Percentiles rank a stretch among this genome's conserved stretches.
Evolutionary conservation across 2,113 vertebrate genomes (phyloP).

Genomic region (Upupa epops): DNA sequence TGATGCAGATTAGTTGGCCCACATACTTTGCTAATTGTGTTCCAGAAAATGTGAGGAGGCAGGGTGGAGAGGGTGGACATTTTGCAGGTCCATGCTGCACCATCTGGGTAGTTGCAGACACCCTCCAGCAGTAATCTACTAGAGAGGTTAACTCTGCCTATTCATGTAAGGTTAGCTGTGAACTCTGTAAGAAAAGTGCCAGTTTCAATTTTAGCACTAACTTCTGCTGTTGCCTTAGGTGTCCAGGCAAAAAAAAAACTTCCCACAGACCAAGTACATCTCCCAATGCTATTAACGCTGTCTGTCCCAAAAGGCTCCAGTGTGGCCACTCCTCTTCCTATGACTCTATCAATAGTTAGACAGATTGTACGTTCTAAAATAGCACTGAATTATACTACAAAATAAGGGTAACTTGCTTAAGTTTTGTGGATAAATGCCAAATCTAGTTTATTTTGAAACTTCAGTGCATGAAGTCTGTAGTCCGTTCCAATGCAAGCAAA

Average conservation of each 20-base stretch:
- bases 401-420: neutral
- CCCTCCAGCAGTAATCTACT: neutral
- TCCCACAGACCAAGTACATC: neutral
- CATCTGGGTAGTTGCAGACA: neutral
- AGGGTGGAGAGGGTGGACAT: too few relatives aligned
- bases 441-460: neutral
- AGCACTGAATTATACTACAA: neutral
- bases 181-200: neutral
- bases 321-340: neutral
- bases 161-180: neutral
- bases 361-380: neutral
- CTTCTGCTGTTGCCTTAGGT: neutral
- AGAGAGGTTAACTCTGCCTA: neutral
- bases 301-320: neutral
- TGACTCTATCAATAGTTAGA: neutral
- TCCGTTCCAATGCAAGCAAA: neutral
- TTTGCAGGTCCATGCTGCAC: neutral
- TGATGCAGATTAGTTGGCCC: neutral
- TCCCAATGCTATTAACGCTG: rapidly evolving
- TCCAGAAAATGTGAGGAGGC: neutral
- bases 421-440: neutral
- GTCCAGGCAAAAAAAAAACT: neutral
- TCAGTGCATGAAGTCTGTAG: neutral
- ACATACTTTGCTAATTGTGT: rapidly evolving
- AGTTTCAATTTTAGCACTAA: neutral